Base-by-base conservation (phyloP, 2,888 invertebrate species). In the Spodoptera picta region DNA sequence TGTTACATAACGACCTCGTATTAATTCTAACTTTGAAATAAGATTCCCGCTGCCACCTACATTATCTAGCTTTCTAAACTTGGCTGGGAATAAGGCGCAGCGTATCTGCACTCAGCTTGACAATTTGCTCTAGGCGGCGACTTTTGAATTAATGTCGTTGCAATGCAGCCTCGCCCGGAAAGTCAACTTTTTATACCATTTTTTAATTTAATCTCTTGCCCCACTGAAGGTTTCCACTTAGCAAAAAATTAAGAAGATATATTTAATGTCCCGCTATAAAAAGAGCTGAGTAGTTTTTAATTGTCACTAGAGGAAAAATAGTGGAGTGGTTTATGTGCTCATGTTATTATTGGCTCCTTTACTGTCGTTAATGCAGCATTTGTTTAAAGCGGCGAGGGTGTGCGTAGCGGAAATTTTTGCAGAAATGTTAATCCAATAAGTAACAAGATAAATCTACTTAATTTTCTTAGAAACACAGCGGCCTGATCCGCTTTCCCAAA, bases 91-190 rank as follows among this genome's bases (percentile, higher is more conserved):
- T 66, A 69, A 80, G 74, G 60, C 65, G 56, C 65, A 75, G 52
- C 53, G 49, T 54, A 47, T 64, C 66, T 74, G 65, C 83, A 77
- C 73, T 79, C 62, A 69, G 75, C 73, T 73, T 79, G 78, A 84
- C 81, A 83, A 82, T 83, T 80, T 77, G 67, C 71, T 77, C 70
- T 67, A 79, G 77, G 72, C 74, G 73, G 73, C 71, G 70, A 79
- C 80, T 81, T 80, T 87, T 83, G 82, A 86, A 86, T 87, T 83
- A 88, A 86, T 84, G 73, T 69, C 81, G 73, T 77, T 76, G 78
- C 73, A 79, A 76, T 82, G 76, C 77, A 66, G 77, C 74, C 71
- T 77, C 66, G 69, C 76, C 67, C 53, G 70, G 79, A 76, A 81
- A 81, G 69, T 78, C 75, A 75, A 48, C 75, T 73, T 80, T 77